These are phyloP conservation scores for Drosophila sturtevanti DNA, from an alignment of 1,140 invertebrate species.

Conservation along the genomic window DNA sequence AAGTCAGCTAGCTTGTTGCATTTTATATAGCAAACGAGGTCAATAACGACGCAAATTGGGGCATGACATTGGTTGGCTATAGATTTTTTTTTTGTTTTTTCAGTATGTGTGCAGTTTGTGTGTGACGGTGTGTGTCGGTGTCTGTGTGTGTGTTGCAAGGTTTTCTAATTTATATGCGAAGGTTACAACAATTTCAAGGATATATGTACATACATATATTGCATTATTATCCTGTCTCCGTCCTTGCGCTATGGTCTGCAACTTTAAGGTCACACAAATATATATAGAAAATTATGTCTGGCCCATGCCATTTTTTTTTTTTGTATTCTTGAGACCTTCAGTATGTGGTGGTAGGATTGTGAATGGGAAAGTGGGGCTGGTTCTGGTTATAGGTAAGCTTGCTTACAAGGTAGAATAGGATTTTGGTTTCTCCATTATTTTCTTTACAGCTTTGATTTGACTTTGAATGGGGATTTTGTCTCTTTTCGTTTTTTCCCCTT, in stretches of 20 bases:
- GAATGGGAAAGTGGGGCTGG: too few relatives aligned
- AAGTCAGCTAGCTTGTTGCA: conserved; percentile 78
- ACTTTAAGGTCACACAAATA: conserved; percentile 45
- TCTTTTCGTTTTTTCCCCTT: not conserved
- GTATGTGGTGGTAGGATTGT: conserved; percentile 13
- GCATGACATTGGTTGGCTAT: conserved; percentile 61
- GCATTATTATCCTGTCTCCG: conserved; percentile 20
- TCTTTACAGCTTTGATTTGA: conserved; percentile 24
- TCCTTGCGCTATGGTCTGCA: conserved; percentile 40
- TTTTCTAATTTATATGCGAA: conserved; percentile 9
- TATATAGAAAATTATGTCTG: conserved; percentile 60
- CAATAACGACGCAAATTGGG: conserved; percentile 65
- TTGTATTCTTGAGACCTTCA: conserved; percentile 2
- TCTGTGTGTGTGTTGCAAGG: conserved; percentile 14
- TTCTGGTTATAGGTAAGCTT: not conserved
- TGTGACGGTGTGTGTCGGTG: not conserved
- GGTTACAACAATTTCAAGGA: conserved; percentile 1
- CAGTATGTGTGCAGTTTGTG: too few relatives aligned
- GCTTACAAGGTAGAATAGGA: not conserved
- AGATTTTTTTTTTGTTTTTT: conserved; percentile 45
- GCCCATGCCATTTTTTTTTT: conserved; percentile 31
- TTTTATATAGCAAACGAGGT: conserved; percentile 64
- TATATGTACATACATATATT: not conserved
- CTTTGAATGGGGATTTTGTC: conserved; percentile 61
- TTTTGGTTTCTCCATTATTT: not conserved